Evolutionary conservation across 2,797 vertebrate genomes (phyloP), one percentile per base, ranked within the genome.

Genomic region (Bovichtus variegatus): DNA sequence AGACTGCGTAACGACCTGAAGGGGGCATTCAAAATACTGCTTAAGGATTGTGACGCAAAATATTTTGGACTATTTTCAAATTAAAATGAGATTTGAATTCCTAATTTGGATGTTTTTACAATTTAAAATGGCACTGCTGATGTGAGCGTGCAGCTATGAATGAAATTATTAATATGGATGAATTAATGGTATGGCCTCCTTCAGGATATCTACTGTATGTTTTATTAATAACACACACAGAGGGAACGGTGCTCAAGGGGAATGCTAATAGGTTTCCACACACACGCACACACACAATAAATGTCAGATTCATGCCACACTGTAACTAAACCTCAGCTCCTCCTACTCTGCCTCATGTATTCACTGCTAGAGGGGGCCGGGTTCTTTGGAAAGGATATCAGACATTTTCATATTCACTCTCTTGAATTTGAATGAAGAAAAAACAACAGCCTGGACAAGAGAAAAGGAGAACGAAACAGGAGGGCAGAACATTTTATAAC

Each of bases 201-300:
- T 85, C 66, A 62, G 70, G 84, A 63, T 71, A 81, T 80, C 79
- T 78, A 54, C 73, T 83, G 58, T 65, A 91, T 88, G 84, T 87
- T 91, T 91, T 92, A 91, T 92, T 89, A 91, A 90, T 89, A 90
- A 84, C 60, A 67, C 71, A 75, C 80, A 81, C 43, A 63, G 70
- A 68, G 71, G 74, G 76, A 89, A 68, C 74, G 3, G 57, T 57
- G 84, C 83, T 88, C 84, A 90, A 88, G 86, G 89, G 75, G 87
- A 90, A 81, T 86, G 79, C 85, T 87, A 93, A 93, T 90, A 89
- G 78, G 76, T 84, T 84, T 63, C 44, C 80, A 81, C 71, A 78
- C 71, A 69, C 64, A 76, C 70, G 76, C 44, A 46, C 54, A 57
- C 51, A 81, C 63, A 65, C 55, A 75, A 72, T 74, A 81, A 81